Base-by-base conservation (phyloP, 2,888 invertebrate genomes). In the Arctia plantaginis region DNA sequence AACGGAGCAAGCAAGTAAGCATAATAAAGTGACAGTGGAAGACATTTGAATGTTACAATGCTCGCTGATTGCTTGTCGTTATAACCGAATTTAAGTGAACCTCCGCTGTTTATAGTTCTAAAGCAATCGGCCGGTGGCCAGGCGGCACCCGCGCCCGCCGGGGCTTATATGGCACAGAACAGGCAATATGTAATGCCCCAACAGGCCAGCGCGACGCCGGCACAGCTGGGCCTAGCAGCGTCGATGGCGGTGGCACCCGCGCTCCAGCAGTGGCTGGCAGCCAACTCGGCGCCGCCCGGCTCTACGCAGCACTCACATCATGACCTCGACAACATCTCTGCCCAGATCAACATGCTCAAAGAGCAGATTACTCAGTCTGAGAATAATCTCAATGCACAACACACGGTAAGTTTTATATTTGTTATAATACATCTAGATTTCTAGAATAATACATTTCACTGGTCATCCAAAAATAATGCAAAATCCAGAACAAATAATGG, bases 351-450 rank as follows among this genome's bases (percentile, higher is more conserved):
- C 89, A 96, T 97, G 82, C 95, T 99, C 81, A 97, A 98, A 90
- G 99, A 99, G 90, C 99, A 99, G 96, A 98, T 99, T 80, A 97
- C 97, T 85, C 99, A 99, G 93, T 99, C 99, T 88, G 99, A 99
- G 93, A 98, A 97, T 89, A 99, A 99, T 96, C 96, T 99, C 81
- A 97, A 98, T 86, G 99, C 99, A 73, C 99, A 99, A 91, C 99
- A 99, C 93, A 97, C 98, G 90, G 98, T 98, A 88, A 95, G 97
- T 87, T 73, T 51, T 73, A 44, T 39, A n/a, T 3, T 35, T 27
- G n/a, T 33, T n/a, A 39, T 41, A 64, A 44, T 13, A 65, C 3
- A 41, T 62, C 13, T 64, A 68, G 27, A n/a, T 41, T 64, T 6
- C 23, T 47, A 35, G n/a, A 23, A 55, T 55, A 55, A 55, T n/a